Percentiles rank a stretch among this genome's conserved stretches.
phyloP scores from a whole-genome alignment of 2,888 invertebrate genomes.

The Xestoiulus laeticollis region DNA sequence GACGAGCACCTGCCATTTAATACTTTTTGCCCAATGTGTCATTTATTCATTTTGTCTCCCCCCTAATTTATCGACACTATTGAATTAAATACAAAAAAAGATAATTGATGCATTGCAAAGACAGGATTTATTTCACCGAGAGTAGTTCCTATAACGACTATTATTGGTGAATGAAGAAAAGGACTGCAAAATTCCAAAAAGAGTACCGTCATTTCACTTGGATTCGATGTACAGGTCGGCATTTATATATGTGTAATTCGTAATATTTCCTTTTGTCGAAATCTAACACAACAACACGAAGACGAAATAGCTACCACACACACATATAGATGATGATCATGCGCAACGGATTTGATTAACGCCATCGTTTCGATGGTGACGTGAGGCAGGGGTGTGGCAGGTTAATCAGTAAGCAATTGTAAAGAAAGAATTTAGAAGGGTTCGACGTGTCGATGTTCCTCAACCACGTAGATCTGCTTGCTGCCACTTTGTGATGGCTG shows the following conservation, averaged over 20 bases:
- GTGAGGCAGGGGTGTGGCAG: constrained; percentile 49
- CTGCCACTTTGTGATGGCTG: constrained; percentile 81
- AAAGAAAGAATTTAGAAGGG: constrained; percentile 52
- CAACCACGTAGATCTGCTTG: constrained; percentile 60
- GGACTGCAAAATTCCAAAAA: background rate
- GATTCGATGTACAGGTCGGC: constrained; percentile 24
- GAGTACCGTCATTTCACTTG: background rate
- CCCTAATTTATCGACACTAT: background rate
- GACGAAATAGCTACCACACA: constrained; percentile 41
- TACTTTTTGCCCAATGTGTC: background rate
- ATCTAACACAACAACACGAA: constrained; percentile 35
- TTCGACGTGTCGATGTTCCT: constrained; percentile 58
- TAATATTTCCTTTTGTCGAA: constrained; percentile 31
- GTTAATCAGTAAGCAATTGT: constrained; percentile 39
- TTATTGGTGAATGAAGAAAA: constrained; percentile 23
- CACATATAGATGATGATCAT: constrained; percentile 43
- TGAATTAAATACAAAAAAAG: constrained; percentile 36
- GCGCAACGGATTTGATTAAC: constrained; percentile 45
- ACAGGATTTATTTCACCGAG: constrained; percentile 40
- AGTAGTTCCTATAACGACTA: constrained; percentile 35
- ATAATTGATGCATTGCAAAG: constrained; percentile 36
- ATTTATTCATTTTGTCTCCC: background rate
- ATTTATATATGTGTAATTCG: constrained; percentile 40
- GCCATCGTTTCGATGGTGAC: constrained; percentile 42
- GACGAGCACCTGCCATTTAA: too few species aligned